Conservation (phyloP, 2,113 vertebrate species). For the Panurus biarmicus region DNA sequence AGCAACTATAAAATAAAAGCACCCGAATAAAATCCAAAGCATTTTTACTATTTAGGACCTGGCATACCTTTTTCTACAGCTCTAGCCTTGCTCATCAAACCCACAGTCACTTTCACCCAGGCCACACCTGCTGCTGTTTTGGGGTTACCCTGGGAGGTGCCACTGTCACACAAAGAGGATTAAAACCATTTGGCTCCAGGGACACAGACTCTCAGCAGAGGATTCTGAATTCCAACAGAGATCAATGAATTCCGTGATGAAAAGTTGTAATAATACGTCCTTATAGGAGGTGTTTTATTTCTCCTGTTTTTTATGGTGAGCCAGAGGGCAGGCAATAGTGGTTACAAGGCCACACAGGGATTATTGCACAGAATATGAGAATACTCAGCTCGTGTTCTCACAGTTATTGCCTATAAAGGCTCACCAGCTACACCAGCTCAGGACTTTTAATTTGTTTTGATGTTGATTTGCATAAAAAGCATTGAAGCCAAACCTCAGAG, state of each 20-base stretch:
- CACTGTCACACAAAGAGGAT: background rate
- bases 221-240: background rate
- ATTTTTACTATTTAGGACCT: background rate
- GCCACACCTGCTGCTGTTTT: background rate
- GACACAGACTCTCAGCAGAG: background rate
- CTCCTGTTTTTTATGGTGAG: background rate
- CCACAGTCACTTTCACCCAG: accelerated
- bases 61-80: background rate
- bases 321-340: background rate
- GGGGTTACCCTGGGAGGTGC: background rate
- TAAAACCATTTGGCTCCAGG: background rate
- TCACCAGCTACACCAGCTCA: background rate
- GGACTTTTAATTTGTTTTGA: background rate
- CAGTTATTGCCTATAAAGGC: background rate
- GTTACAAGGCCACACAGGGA: background rate
- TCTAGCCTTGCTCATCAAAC: background rate
- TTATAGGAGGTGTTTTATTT: background rate
- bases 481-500: background rate
- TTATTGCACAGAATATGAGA: background rate
- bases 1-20: background rate
- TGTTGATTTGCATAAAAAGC: background rate
- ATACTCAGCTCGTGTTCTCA: background rate
- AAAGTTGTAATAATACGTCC: background rate
- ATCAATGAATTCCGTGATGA: background rate
- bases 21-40: background rate